phyloP scores from a whole-genome alignment of 2,888 invertebrate species.

The Stenolophus ochropezus region DNA sequence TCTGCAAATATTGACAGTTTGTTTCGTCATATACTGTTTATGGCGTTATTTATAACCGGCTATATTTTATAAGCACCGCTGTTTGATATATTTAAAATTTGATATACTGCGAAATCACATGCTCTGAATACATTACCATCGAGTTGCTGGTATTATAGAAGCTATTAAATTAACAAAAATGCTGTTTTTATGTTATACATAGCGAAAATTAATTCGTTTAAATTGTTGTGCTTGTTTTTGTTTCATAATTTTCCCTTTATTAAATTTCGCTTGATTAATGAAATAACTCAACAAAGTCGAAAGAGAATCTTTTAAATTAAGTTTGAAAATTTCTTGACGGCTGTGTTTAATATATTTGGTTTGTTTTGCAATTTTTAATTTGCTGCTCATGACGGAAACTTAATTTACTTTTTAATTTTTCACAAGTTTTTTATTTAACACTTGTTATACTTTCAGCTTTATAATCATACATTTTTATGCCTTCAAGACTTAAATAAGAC shows the following conservation, averaged over 20 bases:
- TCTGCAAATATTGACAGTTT: conserved; percentile 37
- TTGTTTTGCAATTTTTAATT: conserved; percentile 16
- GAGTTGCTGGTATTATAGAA: background rate
- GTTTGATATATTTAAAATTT: conserved; percentile 49
- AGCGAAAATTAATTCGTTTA: conserved; percentile 40
- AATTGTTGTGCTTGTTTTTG: conserved; percentile 29
- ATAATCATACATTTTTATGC: too few species aligned
- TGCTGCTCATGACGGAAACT: background rate
- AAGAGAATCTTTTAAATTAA: conserved; percentile 23
- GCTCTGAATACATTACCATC: conserved; percentile 45
- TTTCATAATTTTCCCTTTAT: conserved; percentile 21
- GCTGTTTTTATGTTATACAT: background rate
- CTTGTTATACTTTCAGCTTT: background rate
- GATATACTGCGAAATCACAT: conserved; percentile 53
- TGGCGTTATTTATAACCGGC: conserved; percentile 34
- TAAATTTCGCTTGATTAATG: conserved; percentile 38
- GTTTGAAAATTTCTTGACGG: conserved; percentile 34
- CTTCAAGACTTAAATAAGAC: too few species aligned
- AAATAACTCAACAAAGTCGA: conserved; percentile 21
- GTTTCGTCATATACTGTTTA: conserved; percentile 42
- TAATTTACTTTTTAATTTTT: conserved; percentile 23
- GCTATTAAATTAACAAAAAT: conserved; percentile 40
- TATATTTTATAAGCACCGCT: conserved; percentile 11
- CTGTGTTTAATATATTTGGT: conserved; percentile 8
- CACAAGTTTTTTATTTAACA: background rate